Percentiles rank a stretch among this genome's conserved stretches.
These are phyloP conservation scores for Orthonevra nobilis DNA, from an alignment of 2,888 invertebrate species.

Conservation along the genomic window DNA sequence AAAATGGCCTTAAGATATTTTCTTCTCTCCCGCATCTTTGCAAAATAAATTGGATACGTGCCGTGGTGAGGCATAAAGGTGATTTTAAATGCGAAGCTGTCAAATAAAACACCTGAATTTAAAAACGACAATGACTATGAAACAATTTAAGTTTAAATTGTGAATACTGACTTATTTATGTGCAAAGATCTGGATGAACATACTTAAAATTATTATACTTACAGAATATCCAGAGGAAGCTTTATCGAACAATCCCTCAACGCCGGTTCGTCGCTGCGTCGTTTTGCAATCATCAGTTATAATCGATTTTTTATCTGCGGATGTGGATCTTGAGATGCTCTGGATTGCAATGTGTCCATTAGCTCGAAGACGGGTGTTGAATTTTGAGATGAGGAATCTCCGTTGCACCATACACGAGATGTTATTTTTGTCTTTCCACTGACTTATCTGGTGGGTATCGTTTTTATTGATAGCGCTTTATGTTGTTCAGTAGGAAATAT, in stretches of 20 bases:
- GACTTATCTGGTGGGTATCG: slow-evolving; percentile 31
- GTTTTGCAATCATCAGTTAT: slow-evolving; percentile 72
- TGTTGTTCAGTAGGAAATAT: slow-evolving; percentile 29
- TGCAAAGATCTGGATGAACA: neutral
- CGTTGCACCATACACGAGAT: slow-evolving; percentile 11
- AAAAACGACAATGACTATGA: too few relatives aligned
- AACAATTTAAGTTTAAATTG: too few relatives aligned
- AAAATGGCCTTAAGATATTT: slow-evolving; percentile 2
- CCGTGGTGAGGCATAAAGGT: neutral
- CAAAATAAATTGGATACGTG: slow-evolving; percentile 21
- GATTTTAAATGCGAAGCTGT: neutral
- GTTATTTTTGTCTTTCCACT: slow-evolving; percentile 9
- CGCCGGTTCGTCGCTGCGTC: slow-evolving; percentile 74
- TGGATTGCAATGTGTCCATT: slow-evolving; percentile 35
- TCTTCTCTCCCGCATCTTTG: neutral
- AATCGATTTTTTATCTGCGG: slow-evolving; percentile 34
- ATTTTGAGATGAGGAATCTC: slow-evolving; percentile 16
- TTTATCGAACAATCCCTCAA: slow-evolving; percentile 80
- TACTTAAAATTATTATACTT: slow-evolving; percentile 72
- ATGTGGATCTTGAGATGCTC: slow-evolving; percentile 21
- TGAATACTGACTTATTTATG: too few relatives aligned
- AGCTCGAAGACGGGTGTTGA: slow-evolving; percentile 22
- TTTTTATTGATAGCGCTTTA: slow-evolving; percentile 38
- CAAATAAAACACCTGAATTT: neutral
- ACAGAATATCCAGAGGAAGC: slow-evolving; percentile 80